phyloP scores from a whole-genome alignment of 1,140 invertebrate species.

The Intoshia linei region DNA sequence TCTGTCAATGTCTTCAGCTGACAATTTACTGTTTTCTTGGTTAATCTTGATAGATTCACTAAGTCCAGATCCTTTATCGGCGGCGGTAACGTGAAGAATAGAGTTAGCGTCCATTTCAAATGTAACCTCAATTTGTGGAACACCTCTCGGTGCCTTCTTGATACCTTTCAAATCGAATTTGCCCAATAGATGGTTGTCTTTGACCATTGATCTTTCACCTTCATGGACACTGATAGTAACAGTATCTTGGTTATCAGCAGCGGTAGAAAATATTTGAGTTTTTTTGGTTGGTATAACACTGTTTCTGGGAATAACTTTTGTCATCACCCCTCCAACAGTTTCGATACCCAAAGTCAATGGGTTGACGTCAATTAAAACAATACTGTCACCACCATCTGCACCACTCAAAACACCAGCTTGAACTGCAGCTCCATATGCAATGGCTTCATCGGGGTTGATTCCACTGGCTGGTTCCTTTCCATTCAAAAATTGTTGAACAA shows the following conservation, averaged over 20 bases:
- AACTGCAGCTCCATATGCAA: slow-evolving; percentile 73
- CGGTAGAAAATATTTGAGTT: slow-evolving; percentile 92
- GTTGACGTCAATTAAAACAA: slow-evolving; percentile 82
- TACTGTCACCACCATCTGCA: slow-evolving; percentile 52
- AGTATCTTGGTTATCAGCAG: slow-evolving; percentile 87
- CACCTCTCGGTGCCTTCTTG: slow-evolving; percentile 71
- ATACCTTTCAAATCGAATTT: slow-evolving; percentile 95
- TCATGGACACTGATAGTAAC: slow-evolving; percentile 91
- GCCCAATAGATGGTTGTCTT: slow-evolving; percentile 79
- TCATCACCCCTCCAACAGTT: slow-evolving; percentile 97
- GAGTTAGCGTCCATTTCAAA: slow-evolving; percentile 97
- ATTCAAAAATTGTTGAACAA: slow-evolving; percentile 91
- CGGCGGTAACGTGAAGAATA: slow-evolving; percentile 43
- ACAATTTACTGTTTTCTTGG: slow-evolving; percentile 76
- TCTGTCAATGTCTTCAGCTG: slow-evolving; percentile 78
- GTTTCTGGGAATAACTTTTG: slow-evolving; percentile 79
- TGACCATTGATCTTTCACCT: slow-evolving; percentile 93
- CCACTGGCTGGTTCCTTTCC: slow-evolving; percentile 81
- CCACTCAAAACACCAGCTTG: slow-evolving; percentile 48
- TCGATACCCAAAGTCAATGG: slow-evolving; percentile 93
- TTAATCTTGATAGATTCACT: slow-evolving; percentile 93
- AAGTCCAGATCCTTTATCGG: slow-evolving; percentile 85
- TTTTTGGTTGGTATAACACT: slow-evolving; percentile 99
- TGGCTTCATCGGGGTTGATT: slow-evolving; percentile 57
- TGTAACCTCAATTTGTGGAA: slow-evolving; percentile 93